A percentile compares a stretch with the other conserved stretches of the same genome.
These are phyloP conservation scores for Pogonomyrmex californicus DNA, from an alignment of 1,140 invertebrate genomes.

Conservation along the genomic window DNA sequence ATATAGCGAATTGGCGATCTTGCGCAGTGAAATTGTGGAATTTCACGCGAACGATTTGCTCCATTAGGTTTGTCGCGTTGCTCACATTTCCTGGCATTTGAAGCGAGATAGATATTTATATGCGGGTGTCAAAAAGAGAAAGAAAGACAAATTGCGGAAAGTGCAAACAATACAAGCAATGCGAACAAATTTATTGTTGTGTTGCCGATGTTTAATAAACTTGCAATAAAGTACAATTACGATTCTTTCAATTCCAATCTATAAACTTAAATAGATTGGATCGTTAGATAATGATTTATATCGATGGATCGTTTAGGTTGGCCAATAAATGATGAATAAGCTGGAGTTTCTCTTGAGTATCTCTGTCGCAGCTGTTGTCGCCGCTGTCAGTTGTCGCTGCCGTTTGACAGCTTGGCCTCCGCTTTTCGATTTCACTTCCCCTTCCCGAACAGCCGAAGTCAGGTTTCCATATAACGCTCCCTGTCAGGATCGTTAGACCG, in stretches of 20 bases:
- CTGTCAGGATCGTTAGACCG: background rate
- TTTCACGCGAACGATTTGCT: too few species aligned
- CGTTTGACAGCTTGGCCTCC: slow-evolving; percentile 7
- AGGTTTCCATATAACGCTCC: background rate
- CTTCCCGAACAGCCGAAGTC: background rate
- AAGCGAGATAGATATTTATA: too few species aligned
- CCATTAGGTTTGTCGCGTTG: too few species aligned
- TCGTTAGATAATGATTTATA: background rate
- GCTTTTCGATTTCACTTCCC: background rate
- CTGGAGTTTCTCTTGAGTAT: background rate
- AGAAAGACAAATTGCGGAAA: too few species aligned
- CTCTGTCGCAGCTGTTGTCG: background rate
- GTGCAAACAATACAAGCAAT: too few species aligned
- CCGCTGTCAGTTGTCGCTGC: background rate
- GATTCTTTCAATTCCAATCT: background rate
- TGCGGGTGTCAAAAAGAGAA: too few species aligned
- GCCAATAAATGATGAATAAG: background rate
- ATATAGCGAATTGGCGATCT: too few species aligned
- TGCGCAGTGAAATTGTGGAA: too few species aligned
- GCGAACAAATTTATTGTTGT: background rate
- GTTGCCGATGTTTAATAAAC: background rate
- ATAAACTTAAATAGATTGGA: background rate
- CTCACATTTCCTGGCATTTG: too few species aligned
- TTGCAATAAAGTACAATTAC: background rate
- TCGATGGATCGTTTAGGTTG: background rate